Evolutionary conservation across 2,888 invertebrate species (phyloP).

Genomic region (Hirtodrosophila trivittata): DNA sequence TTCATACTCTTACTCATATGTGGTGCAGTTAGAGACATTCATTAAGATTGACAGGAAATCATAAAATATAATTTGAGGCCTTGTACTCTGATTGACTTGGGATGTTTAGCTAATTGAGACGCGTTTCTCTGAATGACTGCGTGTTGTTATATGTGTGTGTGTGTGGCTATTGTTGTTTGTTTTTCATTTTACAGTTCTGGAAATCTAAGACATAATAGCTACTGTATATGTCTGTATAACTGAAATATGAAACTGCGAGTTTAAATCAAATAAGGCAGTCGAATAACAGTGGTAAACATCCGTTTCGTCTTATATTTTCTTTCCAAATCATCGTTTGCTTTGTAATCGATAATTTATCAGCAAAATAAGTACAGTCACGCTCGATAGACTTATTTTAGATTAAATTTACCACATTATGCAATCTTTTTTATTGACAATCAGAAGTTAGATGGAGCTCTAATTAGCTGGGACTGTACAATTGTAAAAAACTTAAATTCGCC

Average conservation of each 20-base stretch:
- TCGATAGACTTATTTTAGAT: too few species aligned
- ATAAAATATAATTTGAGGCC: slow-evolving; percentile 70
- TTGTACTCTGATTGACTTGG: slow-evolving; percentile 47
- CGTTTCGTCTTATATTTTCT: too few species aligned
- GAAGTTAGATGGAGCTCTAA: too few species aligned
- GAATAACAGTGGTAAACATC: too few species aligned
- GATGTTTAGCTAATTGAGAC: slow-evolving; percentile 55
- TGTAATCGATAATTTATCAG: too few species aligned
- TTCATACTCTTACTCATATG: slow-evolving; percentile 11
- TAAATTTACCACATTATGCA: too few species aligned
- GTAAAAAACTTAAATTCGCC: slow-evolving; percentile 64
- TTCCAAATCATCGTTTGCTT: too few species aligned
- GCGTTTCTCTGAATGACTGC: slow-evolving; percentile 4
- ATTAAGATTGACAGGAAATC: slow-evolving; percentile 77
- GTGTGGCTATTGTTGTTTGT: slow-evolving; percentile 8
- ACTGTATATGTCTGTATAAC: not conserved
- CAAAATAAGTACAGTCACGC: too few species aligned
- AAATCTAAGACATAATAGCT: slow-evolving; percentile 7
- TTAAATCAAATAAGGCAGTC: slow-evolving; percentile 1
- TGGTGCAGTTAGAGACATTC: slow-evolving; percentile 53
- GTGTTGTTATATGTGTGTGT: not conserved
- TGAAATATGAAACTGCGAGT: slow-evolving; percentile 4
- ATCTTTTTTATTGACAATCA: too few species aligned
- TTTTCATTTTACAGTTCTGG: not conserved
- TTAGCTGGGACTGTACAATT: too few species aligned